phyloP scores from a whole-genome alignment of 2,797 vertebrate species.

The Muscicapa striata region DNA sequence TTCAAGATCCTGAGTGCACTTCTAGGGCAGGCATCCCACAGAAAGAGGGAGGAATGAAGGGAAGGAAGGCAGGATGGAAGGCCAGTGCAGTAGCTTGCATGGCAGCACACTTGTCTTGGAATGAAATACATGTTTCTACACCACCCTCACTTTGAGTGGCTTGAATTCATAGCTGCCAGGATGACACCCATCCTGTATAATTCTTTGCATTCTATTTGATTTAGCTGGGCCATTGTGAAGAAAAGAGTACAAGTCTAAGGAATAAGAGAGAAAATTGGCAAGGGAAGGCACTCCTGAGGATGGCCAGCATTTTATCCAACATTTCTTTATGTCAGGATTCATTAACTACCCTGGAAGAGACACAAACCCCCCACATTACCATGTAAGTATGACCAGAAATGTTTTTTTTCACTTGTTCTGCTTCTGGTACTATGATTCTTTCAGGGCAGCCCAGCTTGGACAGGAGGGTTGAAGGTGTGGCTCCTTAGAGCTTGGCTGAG shows the following conservation, averaged over 20 bases:
- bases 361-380: fast-evolving
- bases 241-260: neutral
- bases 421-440: neutral
- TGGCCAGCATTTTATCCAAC: neutral
- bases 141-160: neutral
- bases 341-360: neutral
- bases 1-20: neutral
- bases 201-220: neutral
- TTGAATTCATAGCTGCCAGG: neutral
- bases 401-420: neutral
- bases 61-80: neutral
- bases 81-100: neutral
- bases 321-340: neutral
- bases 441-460: neutral
- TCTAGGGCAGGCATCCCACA: neutral
- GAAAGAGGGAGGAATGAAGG: neutral
- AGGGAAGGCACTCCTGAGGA: neutral
- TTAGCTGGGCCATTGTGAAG: neutral
- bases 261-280: neutral
- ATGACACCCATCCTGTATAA: neutral
- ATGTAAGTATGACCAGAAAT: neutral
- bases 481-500: neutral
- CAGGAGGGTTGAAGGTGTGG: neutral
- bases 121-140: neutral
- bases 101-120: neutral